Percentiles rank a stretch among this genome's conserved stretches.
These are phyloP conservation scores for Amiota mariae DNA, from an alignment of 2,888 invertebrate genomes.

Conservation along the genomic window DNA sequence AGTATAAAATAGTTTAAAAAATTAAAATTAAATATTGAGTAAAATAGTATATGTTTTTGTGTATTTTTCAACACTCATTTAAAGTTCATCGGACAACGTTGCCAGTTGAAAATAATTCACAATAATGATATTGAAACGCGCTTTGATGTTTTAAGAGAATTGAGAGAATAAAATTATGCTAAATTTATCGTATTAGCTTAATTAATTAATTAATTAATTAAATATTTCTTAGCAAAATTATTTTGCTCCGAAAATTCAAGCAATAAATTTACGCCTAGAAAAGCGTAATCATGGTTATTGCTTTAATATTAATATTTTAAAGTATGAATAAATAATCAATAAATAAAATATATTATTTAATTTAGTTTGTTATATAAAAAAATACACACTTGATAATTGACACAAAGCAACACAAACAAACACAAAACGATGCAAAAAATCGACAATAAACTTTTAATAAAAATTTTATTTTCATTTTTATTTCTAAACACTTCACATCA, in stretches of 20 bases:
- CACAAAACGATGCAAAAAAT: conserved; percentile 49
- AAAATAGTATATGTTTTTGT: conserved; percentile 27
- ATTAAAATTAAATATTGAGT: conserved; percentile 40
- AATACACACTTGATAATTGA: conserved; percentile 41
- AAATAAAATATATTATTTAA: conserved; percentile 35
- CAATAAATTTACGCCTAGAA: background rate
- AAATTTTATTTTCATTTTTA: conserved; percentile 16
- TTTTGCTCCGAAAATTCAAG: background rate
- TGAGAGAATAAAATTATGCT: conserved; percentile 18
- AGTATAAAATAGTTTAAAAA: conserved; percentile 28
- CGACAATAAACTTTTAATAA: conserved; percentile 18
- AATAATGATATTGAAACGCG: conserved; percentile 18
- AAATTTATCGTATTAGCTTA: conserved; percentile 8
- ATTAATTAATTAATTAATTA: conserved; percentile 1
- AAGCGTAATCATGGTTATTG: conserved; percentile 7
- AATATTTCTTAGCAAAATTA: conserved; percentile 6
- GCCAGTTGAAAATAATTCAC: conserved; percentile 61
- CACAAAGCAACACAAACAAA: conserved; percentile 34
- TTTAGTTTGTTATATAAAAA: conserved; percentile 29
- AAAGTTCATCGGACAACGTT: conserved; percentile 51
- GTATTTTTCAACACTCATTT: conserved; percentile 5
- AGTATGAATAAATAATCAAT: conserved; percentile 19
- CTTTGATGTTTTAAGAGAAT: conserved; percentile 22
- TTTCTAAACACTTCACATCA: background rate
- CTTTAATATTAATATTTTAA: conserved; percentile 33